Base-by-base conservation (phyloP, 2,797 vertebrate genomes). In the Novumbra hubbsi region DNA sequence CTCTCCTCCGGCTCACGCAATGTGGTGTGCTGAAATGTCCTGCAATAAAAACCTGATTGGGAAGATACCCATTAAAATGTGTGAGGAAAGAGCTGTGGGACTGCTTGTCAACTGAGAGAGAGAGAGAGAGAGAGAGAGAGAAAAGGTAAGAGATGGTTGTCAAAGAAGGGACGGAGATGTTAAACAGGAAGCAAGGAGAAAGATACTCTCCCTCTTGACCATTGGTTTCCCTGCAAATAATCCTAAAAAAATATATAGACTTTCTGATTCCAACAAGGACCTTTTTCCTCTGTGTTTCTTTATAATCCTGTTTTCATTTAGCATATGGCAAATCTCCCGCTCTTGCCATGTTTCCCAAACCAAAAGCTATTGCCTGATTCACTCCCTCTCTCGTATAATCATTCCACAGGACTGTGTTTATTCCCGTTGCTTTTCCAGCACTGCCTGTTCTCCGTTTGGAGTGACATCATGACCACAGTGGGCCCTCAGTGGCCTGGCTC, bases 1-100 rank as follows among this genome's bases (percentile, higher is more conserved):
- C 81, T 64, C 89, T 90, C 77, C 82, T 89, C 85, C 87, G 2
- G 85, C 91, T 93, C 93, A 94, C 93, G 93, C 93, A 87, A 93
- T 94, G 92, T 86, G 92, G 93, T 94, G 91, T 81, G 81, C 88
- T 91, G 90, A 93, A 89, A 93, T 91, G 92, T 94, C 93, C 93
- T 93, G 92, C 91, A 90, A 90, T 94, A 92, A 93, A 89, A 92
- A 87, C 75, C 80, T 91, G 91, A 92, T 92, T 91, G 91, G 89
- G 91, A 94, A 91, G 92, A 93, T 91, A 89, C 87, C 87, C 88
- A 81, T 93, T 90, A 90, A 90, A 92, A 90, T 63, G 84, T 86
- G 87, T 84, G 85, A 85, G 84, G 80, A 78, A 81, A 85, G 79
- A 78, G 74, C 16, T 0, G 48, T 76, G 73, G 72, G 77, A 66